A percentile compares a stretch with the other conserved stretches of the same genome.
These are phyloP conservation scores for Stigmatopora argus DNA, from an alignment of 2,113 vertebrate species.

Conservation along the genomic window DNA sequence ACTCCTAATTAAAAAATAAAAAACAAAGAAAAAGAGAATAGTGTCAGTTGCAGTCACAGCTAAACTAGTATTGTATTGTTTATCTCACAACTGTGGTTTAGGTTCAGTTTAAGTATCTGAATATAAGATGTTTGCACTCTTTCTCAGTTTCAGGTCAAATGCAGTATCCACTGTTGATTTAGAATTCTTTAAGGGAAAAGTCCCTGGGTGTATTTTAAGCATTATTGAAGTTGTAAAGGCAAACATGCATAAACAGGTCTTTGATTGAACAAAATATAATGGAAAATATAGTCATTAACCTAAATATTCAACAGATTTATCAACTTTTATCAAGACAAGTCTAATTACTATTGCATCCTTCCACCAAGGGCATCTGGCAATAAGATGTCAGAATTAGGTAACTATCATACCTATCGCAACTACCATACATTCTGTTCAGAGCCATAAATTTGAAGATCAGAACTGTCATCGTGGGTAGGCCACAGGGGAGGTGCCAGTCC, in stretches of 20 bases:
- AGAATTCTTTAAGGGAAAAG: neutral
- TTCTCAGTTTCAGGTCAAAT: neutral
- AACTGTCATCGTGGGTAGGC: too few relatives aligned
- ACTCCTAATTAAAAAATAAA: too few relatives aligned
- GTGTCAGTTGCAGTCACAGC: too few relatives aligned
- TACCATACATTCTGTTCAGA: slow-evolving; percentile 26
- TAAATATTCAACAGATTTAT: slow-evolving; percentile 24
- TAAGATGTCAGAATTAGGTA: slow-evolving; percentile 30
- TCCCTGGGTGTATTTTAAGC: neutral
- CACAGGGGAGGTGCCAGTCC: too few relatives aligned
- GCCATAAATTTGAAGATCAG: slow-evolving; percentile 38
- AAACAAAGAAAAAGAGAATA: too few relatives aligned
- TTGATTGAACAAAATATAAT: neutral
- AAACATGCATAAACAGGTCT: neutral
- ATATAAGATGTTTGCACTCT: too few relatives aligned
- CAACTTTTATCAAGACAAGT: slow-evolving; percentile 11
- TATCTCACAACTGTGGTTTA: too few relatives aligned
- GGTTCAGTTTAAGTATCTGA: too few relatives aligned
- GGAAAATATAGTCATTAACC: neutral
- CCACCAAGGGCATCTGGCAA: slow-evolving; percentile 42
- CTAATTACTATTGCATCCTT: slow-evolving; percentile 53
- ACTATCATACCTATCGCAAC: slow-evolving; percentile 39
- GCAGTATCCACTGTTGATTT: neutral
- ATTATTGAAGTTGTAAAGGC: neutral
- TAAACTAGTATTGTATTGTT: too few relatives aligned